phyloP scores from a whole-genome alignment of 2,888 invertebrate species.

The Eupithecia exiguata region DNA sequence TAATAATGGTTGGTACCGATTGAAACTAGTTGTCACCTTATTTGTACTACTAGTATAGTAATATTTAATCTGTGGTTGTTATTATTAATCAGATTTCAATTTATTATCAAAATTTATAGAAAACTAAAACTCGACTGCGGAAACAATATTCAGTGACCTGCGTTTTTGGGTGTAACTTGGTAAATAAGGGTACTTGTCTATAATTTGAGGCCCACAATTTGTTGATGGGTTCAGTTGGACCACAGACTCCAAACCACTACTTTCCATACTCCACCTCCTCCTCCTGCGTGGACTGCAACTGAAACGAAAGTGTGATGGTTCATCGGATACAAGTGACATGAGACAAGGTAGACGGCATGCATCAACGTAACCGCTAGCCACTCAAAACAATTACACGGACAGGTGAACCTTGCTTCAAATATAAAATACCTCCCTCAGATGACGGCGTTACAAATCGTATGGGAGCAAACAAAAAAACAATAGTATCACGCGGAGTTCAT shows the following conservation, averaged over 20 bases:
- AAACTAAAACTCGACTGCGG: too few species aligned
- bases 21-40: too few species aligned
- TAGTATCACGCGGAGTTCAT: conserved; percentile 68
- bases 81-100: too few species aligned
- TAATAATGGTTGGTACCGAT: too few species aligned
- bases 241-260: background rate
- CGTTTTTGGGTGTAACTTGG: too few species aligned
- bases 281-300: background rate
- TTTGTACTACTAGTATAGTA: too few species aligned
- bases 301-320: background rate
- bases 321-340: background rate
- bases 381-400: background rate
- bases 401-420: background rate
- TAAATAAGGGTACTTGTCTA: too few species aligned
- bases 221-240: background rate
- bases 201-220: background rate
- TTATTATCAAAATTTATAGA: too few species aligned
- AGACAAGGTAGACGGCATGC: background rate
- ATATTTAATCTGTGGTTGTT: too few species aligned
- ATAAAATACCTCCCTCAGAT: conserved; percentile 1
- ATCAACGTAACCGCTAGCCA: background rate
- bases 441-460: conserved; percentile 23
- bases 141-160: too few species aligned
- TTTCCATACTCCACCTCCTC: background rate
- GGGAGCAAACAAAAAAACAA: conserved; percentile 42